Evolutionary conservation across 2,797 vertebrate species (phyloP), one percentile per base, ranked within the genome.

Genomic region (Mastacembelus armatus): DNA sequence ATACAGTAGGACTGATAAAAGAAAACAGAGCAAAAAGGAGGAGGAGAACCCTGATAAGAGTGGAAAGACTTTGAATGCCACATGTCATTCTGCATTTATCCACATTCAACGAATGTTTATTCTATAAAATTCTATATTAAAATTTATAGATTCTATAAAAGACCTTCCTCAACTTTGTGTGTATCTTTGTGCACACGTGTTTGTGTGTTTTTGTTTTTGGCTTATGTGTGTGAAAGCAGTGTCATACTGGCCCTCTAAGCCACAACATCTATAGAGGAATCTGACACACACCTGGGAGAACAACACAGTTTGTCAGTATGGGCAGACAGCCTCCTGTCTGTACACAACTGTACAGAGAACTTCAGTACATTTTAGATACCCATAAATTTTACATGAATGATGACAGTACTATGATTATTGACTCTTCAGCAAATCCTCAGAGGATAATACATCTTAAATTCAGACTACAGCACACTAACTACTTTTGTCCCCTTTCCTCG

Each of bases 241-340:
- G 47, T 87, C 62, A 5, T 83, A 85, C 45, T 38, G 49, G 29
- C 43, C 44, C 76, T 79, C 64, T 49, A 87, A 77, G 36, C 81
- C 85, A 3, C 75, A 86, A 82, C 66, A 81, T 80, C 78, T 68
- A 71, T 55, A 52, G 58, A 85, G 66, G 75, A 86, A 88, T 89
- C 58, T 79, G 65, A 80, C 88, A 86, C 40, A 76, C 63, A 75
- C 51, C 54, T 80, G 83, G 45, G 55, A 88, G 86, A 88, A 85
- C 77, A 78, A 84, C 81, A 81, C 9, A 0, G 63, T 43, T 63
- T 61, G 71, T 78, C 66, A 72, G 33, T 50, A 36, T 14, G n/a
- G 22, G 21, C 10, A 61, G 44, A 49, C 24, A 43, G 38, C 9
- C 27, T 4, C 4, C 4, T 5, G 33, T 10, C 10, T 24, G 10